Conservation (phyloP, 2,113 vertebrate genomes). For the Colinus virginianus region DNA sequence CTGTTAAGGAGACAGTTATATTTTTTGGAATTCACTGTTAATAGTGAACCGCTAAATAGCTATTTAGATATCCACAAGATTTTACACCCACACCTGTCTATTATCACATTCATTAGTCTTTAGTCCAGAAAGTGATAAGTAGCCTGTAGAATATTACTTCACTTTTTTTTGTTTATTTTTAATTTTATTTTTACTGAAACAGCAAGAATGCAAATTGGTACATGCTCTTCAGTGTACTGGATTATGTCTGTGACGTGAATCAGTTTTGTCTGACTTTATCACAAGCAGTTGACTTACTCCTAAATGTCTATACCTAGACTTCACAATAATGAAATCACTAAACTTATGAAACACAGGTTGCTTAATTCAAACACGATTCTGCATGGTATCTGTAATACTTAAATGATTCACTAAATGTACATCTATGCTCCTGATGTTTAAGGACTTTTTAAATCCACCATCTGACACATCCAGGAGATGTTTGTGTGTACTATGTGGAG, state of each 20-base stretch:
- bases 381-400: background rate
- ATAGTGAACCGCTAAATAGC: background rate
- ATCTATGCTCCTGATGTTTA: background rate
- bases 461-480: conserved; percentile 11
- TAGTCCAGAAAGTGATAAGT: background rate
- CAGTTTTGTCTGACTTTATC: background rate
- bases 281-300: background rate
- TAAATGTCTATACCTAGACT: background rate
- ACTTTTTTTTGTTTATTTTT: background rate
- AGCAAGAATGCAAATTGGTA: background rate
- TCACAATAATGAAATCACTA: background rate
- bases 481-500: background rate
- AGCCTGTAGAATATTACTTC: background rate
- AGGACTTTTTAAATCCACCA: background rate
- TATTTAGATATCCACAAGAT: background rate
- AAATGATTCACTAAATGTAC: background rate
- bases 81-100: background rate
- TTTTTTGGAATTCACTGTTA: background rate
- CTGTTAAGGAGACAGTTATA: background rate
- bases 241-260: background rate
- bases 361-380: background rate
- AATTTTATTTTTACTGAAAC: background rate
- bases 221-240: background rate
- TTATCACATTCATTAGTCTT: background rate
- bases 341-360: background rate